Evolutionary conservation across 2,113 vertebrate species (phyloP).

Genomic region (Otis tarda): DNA sequence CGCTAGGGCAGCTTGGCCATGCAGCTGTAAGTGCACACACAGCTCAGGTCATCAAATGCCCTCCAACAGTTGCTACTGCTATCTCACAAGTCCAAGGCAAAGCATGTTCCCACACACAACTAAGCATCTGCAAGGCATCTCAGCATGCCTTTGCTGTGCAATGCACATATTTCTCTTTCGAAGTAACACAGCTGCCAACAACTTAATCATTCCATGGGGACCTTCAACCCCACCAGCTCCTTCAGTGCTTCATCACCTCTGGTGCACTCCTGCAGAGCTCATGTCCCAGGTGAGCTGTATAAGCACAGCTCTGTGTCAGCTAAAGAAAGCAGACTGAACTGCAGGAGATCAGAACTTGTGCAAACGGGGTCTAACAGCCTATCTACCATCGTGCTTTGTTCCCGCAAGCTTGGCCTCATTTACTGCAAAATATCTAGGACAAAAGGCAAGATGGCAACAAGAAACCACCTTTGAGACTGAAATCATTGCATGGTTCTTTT

Average conservation of each 20-base stretch:
- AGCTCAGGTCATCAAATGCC: background rate
- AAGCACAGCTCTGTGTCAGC: background rate
- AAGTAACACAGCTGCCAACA: slow-evolving; percentile 32
- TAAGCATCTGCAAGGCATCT: background rate
- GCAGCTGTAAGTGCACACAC: background rate
- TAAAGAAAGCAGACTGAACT: background rate
- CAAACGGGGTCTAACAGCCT: background rate
- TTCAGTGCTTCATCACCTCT: slow-evolving; percentile 41
- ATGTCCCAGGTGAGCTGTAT: background rate
- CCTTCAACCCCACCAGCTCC: background rate
- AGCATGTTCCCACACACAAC: background rate
- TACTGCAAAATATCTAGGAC: slow-evolving; percentile 41
- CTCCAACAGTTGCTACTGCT: background rate
- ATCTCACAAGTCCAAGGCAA: background rate
- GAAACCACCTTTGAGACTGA: slow-evolving; percentile 10
- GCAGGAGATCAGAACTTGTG: background rate
- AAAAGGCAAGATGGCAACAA: slow-evolving; percentile 30
- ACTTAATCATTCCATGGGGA: slow-evolving; percentile 12
- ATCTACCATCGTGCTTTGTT: background rate
- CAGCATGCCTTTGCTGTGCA: background rate
- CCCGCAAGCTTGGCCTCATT: background rate
- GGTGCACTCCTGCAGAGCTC: background rate
- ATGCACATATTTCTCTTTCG: slow-evolving; percentile 7
- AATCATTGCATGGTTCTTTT: background rate
- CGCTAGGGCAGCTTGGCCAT: background rate